phyloP scores from a whole-genome alignment of 1,140 invertebrate genomes.

The Dreissena polymorpha region DNA sequence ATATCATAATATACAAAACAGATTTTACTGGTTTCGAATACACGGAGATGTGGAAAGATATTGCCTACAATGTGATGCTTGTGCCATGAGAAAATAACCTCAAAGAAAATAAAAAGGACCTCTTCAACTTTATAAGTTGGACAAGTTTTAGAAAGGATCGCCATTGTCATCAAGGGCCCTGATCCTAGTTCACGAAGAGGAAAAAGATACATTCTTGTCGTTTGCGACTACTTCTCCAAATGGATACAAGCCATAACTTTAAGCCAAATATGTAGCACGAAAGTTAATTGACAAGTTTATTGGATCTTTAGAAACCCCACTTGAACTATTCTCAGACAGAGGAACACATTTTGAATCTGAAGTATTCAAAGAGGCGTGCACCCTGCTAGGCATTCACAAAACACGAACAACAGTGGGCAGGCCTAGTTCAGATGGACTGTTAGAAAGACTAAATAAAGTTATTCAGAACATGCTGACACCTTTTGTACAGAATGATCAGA shows the following conservation, averaged over 20 bases:
- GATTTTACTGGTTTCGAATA: background rate
- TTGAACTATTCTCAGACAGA: too few species aligned
- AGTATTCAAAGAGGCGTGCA: too few species aligned
- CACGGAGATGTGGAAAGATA: slow-evolving; percentile 13
- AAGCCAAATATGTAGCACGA: background rate
- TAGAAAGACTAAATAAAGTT: background rate
- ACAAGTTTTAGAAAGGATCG: background rate
- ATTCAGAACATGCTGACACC: slow-evolving; percentile 10
- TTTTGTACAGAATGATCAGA: too few species aligned
- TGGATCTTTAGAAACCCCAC: background rate
- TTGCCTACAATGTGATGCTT: background rate
- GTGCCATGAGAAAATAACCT: slow-evolving; percentile 20
- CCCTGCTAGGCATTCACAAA: too few species aligned
- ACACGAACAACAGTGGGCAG: slow-evolving; percentile 13
- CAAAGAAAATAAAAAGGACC: background rate
- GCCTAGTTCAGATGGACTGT: slow-evolving; percentile 1
- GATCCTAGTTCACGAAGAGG: background rate
- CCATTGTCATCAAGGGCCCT: background rate
- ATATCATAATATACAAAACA: background rate
- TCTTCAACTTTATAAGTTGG: slow-evolving; percentile 1
- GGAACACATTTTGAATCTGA: too few species aligned
- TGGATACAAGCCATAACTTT: background rate
- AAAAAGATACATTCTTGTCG: too few species aligned
- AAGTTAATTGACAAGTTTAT: slow-evolving; percentile 10
- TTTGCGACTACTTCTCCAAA: too few species aligned